A percentile compares a stretch with the other conserved stretches of the same genome.
These are phyloP conservation scores for Heliopora coerulea DNA, from an alignment of 92 coral and sea anemone genomes.

Conservation along the genomic window DNA sequence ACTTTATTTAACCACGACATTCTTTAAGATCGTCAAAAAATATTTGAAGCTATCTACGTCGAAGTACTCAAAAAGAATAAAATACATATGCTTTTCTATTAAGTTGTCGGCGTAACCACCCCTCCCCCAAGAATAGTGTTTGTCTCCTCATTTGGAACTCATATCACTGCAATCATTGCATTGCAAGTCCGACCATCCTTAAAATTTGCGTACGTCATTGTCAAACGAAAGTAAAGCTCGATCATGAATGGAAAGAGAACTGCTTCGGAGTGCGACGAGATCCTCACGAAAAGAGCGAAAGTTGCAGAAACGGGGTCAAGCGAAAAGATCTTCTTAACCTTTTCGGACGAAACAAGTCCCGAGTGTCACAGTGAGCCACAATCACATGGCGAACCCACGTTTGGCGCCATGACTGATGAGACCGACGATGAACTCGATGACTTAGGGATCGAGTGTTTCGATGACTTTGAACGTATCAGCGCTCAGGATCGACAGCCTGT, in stretches of 20 bases:
- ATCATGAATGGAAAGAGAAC: slow-evolving; percentile 31
- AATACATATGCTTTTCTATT: background rate
- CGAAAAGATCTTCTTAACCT: background rate
- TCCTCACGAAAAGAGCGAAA: slow-evolving; percentile 20
- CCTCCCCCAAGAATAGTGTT: background rate
- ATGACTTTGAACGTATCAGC: slow-evolving; percentile 58
- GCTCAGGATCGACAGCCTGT: slow-evolving; percentile 84
- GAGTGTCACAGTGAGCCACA: slow-evolving; percentile 24
- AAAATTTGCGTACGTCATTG: slow-evolving; percentile 29
- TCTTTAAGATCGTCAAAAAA: background rate
- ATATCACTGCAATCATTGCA: no score
- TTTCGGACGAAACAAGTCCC: background rate
- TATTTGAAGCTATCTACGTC: background rate
- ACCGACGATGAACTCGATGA: slow-evolving; percentile 8
- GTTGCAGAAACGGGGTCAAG: background rate
- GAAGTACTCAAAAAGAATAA: background rate
- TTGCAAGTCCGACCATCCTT: background rate
- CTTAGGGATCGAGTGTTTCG: slow-evolving; percentile 34
- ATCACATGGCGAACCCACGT: slow-evolving; percentile 44
- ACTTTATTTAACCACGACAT: no score
- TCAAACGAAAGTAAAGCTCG: background rate
- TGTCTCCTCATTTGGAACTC: background rate
- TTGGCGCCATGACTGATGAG: slow-evolving; percentile 35
- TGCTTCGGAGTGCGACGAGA: slow-evolving; percentile 7
- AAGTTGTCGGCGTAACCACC: background rate